Conservation (phyloP, 2,888 invertebrate genomes). For the Esperia sulphurella region DNA sequence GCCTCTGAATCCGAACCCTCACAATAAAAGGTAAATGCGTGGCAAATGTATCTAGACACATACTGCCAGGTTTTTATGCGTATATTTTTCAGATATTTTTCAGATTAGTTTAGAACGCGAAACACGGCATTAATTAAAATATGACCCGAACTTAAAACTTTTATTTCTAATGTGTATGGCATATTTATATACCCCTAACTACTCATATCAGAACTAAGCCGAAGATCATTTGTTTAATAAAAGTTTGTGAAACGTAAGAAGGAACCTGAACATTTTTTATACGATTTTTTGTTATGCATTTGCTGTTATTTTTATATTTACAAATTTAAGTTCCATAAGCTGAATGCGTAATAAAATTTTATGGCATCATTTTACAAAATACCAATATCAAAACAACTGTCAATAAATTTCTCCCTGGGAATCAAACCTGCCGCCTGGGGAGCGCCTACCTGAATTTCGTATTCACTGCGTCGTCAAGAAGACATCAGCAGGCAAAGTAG, state of each 20-base stretch:
- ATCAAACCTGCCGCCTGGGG: conserved; percentile 39
- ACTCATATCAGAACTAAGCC: too few species aligned
- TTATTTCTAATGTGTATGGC: too few species aligned
- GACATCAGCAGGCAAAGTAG: conserved; percentile 69
- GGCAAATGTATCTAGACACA: conserved; percentile 50
- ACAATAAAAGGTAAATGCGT: conserved; percentile 71
- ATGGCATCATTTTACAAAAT: conserved; percentile 33
- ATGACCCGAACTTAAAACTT: too few species aligned
- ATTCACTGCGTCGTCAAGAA: conserved; percentile 77
- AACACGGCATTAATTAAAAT: too few species aligned
- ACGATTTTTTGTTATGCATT: too few species aligned
- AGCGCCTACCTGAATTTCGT: conserved; percentile 56
- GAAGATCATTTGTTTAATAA: too few species aligned
- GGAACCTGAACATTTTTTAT: too few species aligned
- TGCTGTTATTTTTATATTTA: background rate
- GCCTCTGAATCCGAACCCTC: conserved; percentile 54
- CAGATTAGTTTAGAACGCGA: too few species aligned
- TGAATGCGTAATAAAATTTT: conserved; percentile 30
- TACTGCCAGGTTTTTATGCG: conserved; percentile 34
- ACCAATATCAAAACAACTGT: conserved; percentile 50
- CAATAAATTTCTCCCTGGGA: conserved; percentile 60
- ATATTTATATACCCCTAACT: too few species aligned
- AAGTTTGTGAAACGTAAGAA: too few species aligned
- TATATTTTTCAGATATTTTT: background rate
- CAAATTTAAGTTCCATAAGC: background rate